Evolutionary conservation across 64 coral and sea anemone species (phyloP), one percentile per base, ranked within the genome.

Genomic region (Catalaphyllia jardinei): DNA sequence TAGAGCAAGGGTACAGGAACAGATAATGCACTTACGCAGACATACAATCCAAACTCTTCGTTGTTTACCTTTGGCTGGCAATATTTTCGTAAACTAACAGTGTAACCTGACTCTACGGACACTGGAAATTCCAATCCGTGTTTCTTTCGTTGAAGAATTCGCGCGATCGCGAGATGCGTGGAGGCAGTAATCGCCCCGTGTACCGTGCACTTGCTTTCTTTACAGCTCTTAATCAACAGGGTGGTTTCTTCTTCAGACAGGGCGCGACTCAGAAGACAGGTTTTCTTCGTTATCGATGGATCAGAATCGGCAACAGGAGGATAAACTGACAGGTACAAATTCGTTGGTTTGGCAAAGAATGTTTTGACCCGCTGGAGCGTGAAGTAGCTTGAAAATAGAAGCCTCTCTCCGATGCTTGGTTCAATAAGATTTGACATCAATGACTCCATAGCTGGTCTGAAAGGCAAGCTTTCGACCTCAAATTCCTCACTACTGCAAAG

Each of bases 41-140:
- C 69, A 91, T 77, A 96, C 39, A 35, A 80, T 55, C 94, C 94
- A 78, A 96, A 83, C 29, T 93, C 94, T 24, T 51, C 52, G 39
- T 54, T 75, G 29, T 83, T 86, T 29, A 96, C 73, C 33, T 89
- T 80, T 60, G 92, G 87, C 31, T 88, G 67, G 42, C 92, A 93
- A 31, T 93, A 39, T 71, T 93, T 93, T 57, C 92, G 62, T 29
- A 93, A 17, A 14, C 49, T 78, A 59, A 77, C 67, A 24, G 87
- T 64, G 33, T 77, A 89, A 17, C 54, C 18, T 71, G 88, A 93
- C 4, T 87, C 71, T 7, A 93, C 67, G 6, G 62, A 39, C 60
- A 93, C 54, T 71, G 92, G 92, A 8, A 52, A 24, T 46, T 38
- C 25, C 6, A 89, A 77, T 15, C 52, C 63, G 18, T 15, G 35